Conservation (phyloP, 2,797 vertebrate species). For the Ctenopoma kingsleyae region DNA sequence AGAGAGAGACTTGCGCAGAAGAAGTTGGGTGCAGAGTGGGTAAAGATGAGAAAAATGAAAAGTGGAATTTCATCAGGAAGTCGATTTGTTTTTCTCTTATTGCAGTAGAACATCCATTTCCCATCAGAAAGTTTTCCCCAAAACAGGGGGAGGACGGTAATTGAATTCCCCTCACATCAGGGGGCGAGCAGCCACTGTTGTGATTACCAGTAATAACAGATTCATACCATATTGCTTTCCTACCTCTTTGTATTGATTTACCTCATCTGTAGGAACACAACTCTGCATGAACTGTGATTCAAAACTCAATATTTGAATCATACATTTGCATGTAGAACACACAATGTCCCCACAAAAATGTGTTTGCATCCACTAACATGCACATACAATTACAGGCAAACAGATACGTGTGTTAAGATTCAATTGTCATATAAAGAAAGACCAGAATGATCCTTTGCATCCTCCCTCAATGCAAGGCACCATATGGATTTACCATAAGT, state of each 20-base stretch:
- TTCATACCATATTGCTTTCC: slow-evolving; percentile 75
- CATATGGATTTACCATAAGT: slow-evolving; percentile 64
- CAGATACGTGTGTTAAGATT: slow-evolving; percentile 21
- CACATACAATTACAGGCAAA: not conserved
- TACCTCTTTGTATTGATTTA: slow-evolving; percentile 74
- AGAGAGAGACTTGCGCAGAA: slow-evolving; percentile 15
- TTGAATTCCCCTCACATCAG: slow-evolving; percentile 77
- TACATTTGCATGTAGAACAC: slow-evolving; percentile 10
- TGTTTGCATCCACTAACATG: not conserved
- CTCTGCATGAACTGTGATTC: slow-evolving; percentile 54
- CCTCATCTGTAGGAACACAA: slow-evolving; percentile 65
- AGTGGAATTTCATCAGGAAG: slow-evolving; percentile 79
- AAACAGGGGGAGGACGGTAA: slow-evolving; percentile 71
- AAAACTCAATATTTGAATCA: slow-evolving; percentile 60
- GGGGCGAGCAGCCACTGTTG: slow-evolving; percentile 55
- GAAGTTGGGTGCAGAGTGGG: slow-evolving; percentile 43
- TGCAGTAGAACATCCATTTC: slow-evolving; percentile 75
- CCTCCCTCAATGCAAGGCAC: slow-evolving; percentile 18
- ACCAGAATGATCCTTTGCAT: slow-evolving; percentile 11
- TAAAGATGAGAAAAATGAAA: slow-evolving; percentile 71
- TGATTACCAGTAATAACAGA: slow-evolving; percentile 78
- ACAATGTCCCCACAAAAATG: slow-evolving; percentile 18
- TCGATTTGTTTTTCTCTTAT: slow-evolving; percentile 77
- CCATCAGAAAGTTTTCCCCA: slow-evolving; percentile 70
- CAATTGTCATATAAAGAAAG: slow-evolving; percentile 21